phyloP scores from a whole-genome alignment of 2,888 invertebrate species.

The Melikaiella ostensackeni region DNA sequence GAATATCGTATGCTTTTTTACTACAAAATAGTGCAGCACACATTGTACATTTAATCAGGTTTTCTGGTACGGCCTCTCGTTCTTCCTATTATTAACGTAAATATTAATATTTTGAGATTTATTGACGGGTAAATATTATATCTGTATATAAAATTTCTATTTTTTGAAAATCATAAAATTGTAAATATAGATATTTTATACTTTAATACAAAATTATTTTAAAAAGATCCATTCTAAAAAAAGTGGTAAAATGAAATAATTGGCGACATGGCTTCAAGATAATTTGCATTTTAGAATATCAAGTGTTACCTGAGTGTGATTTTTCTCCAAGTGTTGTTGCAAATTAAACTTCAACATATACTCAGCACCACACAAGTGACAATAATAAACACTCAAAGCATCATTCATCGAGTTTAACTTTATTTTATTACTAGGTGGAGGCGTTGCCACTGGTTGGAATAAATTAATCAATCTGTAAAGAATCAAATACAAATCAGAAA shows the following conservation, averaged over 20 bases:
- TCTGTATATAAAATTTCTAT: constrained; percentile 2
- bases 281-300: not conserved
- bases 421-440: constrained; percentile 79
- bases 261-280: not conserved
- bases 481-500: constrained; percentile 5
- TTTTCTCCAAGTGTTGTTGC: constrained; percentile 76
- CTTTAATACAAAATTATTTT: not conserved
- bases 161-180: not conserved
- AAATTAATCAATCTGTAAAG: constrained; percentile 74
- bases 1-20: constrained; percentile 82
- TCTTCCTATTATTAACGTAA: constrained; percentile 77
- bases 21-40: constrained; percentile 84
- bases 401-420: constrained; percentile 79
- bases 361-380: constrained; percentile 83
- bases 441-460: constrained; percentile 77
- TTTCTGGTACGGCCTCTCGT: constrained; percentile 76
- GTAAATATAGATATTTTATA: no score
- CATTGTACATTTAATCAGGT: constrained; percentile 82
- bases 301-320: constrained; percentile 65
- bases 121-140: not conserved
- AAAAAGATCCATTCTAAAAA: constrained; percentile 4
- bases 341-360: constrained; percentile 84
- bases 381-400: constrained; percentile 79
- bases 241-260: constrained; percentile 4
- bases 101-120: constrained; percentile 2